Evolutionary conservation across 2,113 vertebrate genomes (phyloP).

Genomic region (Atlantisia rogersi): DNA sequence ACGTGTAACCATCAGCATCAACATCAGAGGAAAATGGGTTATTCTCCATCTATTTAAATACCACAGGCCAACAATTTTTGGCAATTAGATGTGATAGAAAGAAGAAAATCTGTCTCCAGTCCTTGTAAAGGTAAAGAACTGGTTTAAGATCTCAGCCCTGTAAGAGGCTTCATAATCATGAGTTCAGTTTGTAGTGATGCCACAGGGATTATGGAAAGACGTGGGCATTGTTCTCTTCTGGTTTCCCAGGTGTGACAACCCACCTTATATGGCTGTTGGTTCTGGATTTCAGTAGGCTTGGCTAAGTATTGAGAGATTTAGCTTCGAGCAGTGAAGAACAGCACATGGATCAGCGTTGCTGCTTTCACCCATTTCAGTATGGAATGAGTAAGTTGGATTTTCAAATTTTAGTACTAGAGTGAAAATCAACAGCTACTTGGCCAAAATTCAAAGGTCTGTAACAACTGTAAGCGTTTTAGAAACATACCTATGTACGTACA

Average conservation of each 20-base stretch:
- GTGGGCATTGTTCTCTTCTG: neutral
- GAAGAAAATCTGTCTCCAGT: neutral
- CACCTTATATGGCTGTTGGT: neutral
- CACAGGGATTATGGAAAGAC: neutral
- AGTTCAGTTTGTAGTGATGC: neutral
- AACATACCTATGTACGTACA: neutral
- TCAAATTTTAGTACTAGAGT: neutral
- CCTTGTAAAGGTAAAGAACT: neutral
- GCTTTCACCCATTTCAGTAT: neutral
- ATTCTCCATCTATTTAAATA: neutral
- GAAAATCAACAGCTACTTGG: neutral
- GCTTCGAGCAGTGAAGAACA: neutral
- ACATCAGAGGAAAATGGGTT: neutral
- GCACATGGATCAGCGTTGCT: neutral
- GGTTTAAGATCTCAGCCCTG: neutral
- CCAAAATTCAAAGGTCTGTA: neutral
- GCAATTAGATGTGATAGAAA: neutral
- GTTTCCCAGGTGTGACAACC: neutral
- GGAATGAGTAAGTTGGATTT: fast-evolving
- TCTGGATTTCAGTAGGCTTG: neutral
- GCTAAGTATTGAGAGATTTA: neutral
- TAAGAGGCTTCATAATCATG: neutral
- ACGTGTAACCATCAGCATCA: neutral
- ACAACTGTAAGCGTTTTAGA: neutral
- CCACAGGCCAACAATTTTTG: neutral